Evolutionary conservation across 2,797 vertebrate genomes (phyloP), one percentile per base, ranked within the genome.

Genomic region (Anas bernieri): DNA sequence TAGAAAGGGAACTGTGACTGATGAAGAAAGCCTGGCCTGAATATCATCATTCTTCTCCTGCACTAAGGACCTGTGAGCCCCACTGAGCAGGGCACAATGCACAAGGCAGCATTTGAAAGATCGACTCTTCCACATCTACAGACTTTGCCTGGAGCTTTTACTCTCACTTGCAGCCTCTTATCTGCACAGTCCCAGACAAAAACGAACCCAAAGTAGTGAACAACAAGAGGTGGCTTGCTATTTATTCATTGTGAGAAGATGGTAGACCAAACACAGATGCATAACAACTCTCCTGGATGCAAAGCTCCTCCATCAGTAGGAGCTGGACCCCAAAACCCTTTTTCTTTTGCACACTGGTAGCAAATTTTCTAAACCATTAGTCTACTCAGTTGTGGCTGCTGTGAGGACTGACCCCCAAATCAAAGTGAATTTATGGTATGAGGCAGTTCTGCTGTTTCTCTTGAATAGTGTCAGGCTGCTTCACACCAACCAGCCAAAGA

Each of bases 101-200:
- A 15, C 35, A 30, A 52, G 48, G 14, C 48, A 31, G 37, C 10
- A 22, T 31, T 54, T 37, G 20, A 54, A 31, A 70, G 48, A 37
- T 11, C 11, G 26, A 39, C 26, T 54, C 50, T 54, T 52, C 48
- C 48, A 54, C 26, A 22, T 39, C 30, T 39, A 39, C 37, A 18
- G 26, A 48, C 18, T 39, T 39, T 37, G 8, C 14, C 10, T 4
- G 37, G 39, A 58, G 30, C 31, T 58, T 46, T 31, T 9, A 5
- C 14, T 63, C 16, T 48, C 0, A 0, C 26, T 69, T 83, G 21
- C 17, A 66, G 16, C 16, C 17, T 48, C 0, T 0, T 13, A 25
- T 21, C 17, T 4, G 1, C 12, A 6, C 4, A 61, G 12, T 45
- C 31, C 2, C 3, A 87, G 23, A 17, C 20, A 79, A 93, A 91